phyloP scores from a whole-genome alignment of 1,140 invertebrate species.

The Microplitis mediator region DNA sequence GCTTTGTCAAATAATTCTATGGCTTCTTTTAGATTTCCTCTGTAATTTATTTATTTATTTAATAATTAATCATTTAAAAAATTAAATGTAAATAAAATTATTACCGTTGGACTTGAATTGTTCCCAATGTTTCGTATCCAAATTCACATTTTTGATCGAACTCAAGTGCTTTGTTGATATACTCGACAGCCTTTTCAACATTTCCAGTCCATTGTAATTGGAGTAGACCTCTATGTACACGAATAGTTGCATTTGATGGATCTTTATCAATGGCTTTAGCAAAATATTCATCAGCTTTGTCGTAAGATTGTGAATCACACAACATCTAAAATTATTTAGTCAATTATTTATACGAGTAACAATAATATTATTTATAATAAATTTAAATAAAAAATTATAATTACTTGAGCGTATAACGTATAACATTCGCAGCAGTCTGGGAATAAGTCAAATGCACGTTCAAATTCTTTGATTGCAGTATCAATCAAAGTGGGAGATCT shows the following conservation, averaged over 20 bases:
- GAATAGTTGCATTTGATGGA: slow-evolving; percentile 82
- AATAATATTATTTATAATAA: slow-evolving; percentile 25
- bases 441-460: slow-evolving; percentile 77
- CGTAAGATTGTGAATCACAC: slow-evolving; percentile 81
- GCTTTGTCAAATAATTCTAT: slow-evolving; percentile 89
- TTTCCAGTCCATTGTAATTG: slow-evolving; percentile 82
- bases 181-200: slow-evolving; percentile 77
- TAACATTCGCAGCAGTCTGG: slow-evolving; percentile 85
- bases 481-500: slow-evolving; percentile 66
- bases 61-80: neutral
- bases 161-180: slow-evolving; percentile 83
- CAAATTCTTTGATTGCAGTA: slow-evolving; percentile 73
- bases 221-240: slow-evolving; percentile 87
- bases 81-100: slow-evolving; percentile 29
- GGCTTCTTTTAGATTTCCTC: slow-evolving; percentile 82
- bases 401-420: slow-evolving; percentile 80
- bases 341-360: neutral
- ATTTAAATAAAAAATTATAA: slow-evolving; percentile 26
- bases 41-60: slow-evolving; percentile 47
- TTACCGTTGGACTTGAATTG: slow-evolving; percentile 91
- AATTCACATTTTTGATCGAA: slow-evolving; percentile 92
- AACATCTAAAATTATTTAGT: slow-evolving; percentile 63
- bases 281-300: slow-evolving; percentile 82
- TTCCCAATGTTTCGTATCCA: slow-evolving; percentile 92
- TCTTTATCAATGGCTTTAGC: slow-evolving; percentile 81